phyloP scores from a whole-genome alignment of 2,888 invertebrate species.

The Polyommatus icarus region DNA sequence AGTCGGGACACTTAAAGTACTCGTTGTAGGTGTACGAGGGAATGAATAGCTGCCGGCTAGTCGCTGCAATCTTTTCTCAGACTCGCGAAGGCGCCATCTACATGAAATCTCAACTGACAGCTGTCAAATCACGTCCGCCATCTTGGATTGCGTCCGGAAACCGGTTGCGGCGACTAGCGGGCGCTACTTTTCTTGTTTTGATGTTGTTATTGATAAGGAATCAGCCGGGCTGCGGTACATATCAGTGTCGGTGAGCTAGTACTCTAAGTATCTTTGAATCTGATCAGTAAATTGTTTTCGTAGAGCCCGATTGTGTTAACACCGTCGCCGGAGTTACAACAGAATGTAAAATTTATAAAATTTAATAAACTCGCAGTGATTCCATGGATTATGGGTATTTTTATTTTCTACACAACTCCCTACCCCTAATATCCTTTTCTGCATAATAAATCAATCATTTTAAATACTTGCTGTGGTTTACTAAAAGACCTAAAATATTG shows the following conservation, averaged over 20 bases:
- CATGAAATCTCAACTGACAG: not conserved
- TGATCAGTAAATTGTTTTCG: slow-evolving; percentile 54
- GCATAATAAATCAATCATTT: too few relatives aligned
- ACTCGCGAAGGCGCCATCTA: not conserved
- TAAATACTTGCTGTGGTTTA: too few relatives aligned
- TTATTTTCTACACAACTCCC: slow-evolving; percentile 48
- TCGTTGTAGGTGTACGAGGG: slow-evolving; percentile 65
- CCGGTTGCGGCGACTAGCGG: slow-evolving; percentile 51
- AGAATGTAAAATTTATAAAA: slow-evolving; percentile 77
- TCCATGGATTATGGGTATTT: slow-evolving; percentile 69
- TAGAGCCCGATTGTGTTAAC: slow-evolving; percentile 60
- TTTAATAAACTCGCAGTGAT: slow-evolving; percentile 78
- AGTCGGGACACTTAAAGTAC: slow-evolving; percentile 79
- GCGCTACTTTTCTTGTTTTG: slow-evolving; percentile 75
- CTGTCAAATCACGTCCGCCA: slow-evolving; percentile 32
- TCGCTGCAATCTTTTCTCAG: slow-evolving; percentile 48
- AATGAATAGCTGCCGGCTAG: slow-evolving; percentile 47
- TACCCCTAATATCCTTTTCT: not conserved
- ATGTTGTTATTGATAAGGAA: slow-evolving; percentile 79
- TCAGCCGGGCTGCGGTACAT: slow-evolving; percentile 72
- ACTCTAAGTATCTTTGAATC: slow-evolving; percentile 78
- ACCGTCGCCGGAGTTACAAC: slow-evolving; percentile 65
- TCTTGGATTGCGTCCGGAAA: slow-evolving; percentile 36
- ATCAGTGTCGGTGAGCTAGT: slow-evolving; percentile 74
- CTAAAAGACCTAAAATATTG: too few relatives aligned